Base-by-base conservation (phyloP, 2,113 vertebrate species). In the Archocentrus centrarchus region DNA sequence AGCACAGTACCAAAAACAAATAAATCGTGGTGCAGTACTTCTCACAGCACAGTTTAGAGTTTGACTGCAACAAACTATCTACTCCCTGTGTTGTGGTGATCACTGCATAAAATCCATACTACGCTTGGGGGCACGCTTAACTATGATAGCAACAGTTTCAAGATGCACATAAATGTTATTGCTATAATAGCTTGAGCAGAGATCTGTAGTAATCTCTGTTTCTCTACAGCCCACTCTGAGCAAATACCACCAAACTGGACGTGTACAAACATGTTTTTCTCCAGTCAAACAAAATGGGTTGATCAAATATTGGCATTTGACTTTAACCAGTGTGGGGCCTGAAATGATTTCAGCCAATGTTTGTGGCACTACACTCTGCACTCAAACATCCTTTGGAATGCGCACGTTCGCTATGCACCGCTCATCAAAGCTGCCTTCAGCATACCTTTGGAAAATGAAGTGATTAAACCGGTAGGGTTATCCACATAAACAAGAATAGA, bases 401-500 rank as follows among this genome's bases (percentile, higher is more conserved):
- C 27, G 68, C 41, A 59, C 22, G 24, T 62, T 58, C 55, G 47
- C 22, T 2, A 30, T 94, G 81, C 62, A 91, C 93, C 86, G 93
- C 93, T 91, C 59, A 93, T 92, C 84, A 90, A 79, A 89, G 80
- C 80, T 82, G 57, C 80, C 83, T 84, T 30, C 47, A 44, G 81
- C 77, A 63, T 61, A 88, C 84, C 87, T 75, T 79, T 53, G 50
- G 35, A 59, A 58, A 39, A 1, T 91, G 60, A 68, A 7, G n/a
- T 20, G 39, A 82, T 83, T 80, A 82, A 82, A 85, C 59, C 76
- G 53, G 66, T 62, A 78, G 44, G 78, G 78, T 75, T 75, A 64
- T 82, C 85, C 77, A 82, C 60, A 84, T 86, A 91, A 89, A 92
- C 86, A 87, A 87, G 80, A 77, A 76, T 84, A 84, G 87, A 82